Percentiles rank a stretch among this genome's conserved stretches.
These are phyloP conservation scores for Sinopyrophorus schimmeli DNA, from an alignment of 2,888 invertebrate genomes.

Conservation along the genomic window DNA sequence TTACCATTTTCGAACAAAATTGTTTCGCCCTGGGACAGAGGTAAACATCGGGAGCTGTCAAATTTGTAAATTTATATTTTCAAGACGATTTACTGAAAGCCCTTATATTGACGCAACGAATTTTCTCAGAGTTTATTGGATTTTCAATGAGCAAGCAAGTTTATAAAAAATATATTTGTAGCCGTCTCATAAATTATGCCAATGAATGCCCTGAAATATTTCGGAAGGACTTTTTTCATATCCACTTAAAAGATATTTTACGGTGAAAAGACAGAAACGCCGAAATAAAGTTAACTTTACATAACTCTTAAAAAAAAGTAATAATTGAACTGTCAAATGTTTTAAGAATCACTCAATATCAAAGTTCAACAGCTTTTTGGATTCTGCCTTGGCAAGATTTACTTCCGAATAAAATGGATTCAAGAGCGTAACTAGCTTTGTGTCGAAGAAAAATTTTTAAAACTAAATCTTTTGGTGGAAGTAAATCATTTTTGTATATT, in stretches of 20 bases:
- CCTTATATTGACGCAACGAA: constrained; percentile 10
- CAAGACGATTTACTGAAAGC: constrained; percentile 8
- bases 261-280: constrained; percentile 10
- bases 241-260: constrained; percentile 8
- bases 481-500: too few species aligned
- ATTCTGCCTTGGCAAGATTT: too few species aligned
- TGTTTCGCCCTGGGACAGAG: background rate
- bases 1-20: too few species aligned
- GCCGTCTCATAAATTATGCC: constrained; percentile 14
- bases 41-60: constrained; percentile 8
- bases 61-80: constrained; percentile 6
- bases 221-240: constrained; percentile 12
- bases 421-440: too few species aligned
- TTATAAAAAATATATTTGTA: constrained; percentile 10
- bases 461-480: too few species aligned
- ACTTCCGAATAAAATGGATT: too few species aligned
- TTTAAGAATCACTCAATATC: constrained; percentile 9
- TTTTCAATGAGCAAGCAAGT: constrained; percentile 12
- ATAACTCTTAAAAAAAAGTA: constrained; percentile 12
- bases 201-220: constrained; percentile 8
- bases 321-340: constrained; percentile 14
- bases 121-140: constrained; percentile 9
- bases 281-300: constrained; percentile 5
- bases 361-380: too few species aligned
- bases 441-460: too few species aligned